phyloP scores from a whole-genome alignment of 2,888 invertebrate species.

The Eupithecia dodoneata region DNA sequence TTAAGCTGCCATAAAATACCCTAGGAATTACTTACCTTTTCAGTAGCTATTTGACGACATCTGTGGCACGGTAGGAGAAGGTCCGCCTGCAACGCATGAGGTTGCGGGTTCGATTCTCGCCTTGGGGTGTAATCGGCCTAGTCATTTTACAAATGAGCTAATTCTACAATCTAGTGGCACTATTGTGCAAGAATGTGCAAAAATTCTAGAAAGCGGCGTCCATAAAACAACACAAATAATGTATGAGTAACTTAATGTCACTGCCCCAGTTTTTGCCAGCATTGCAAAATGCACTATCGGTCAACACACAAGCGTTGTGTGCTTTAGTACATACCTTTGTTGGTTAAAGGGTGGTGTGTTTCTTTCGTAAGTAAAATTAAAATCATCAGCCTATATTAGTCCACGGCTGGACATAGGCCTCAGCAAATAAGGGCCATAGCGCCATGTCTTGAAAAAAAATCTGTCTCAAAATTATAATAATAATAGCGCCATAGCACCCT shows the following conservation, averaged over 20 bases:
- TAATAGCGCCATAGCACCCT: too few relatives aligned
- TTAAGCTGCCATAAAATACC: not conserved
- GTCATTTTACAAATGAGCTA: too few relatives aligned
- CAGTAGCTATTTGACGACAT: not conserved
- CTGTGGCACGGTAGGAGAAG: too few relatives aligned
- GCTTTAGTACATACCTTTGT: not conserved
- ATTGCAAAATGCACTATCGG: conserved; percentile 35
- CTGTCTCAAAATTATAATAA: too few relatives aligned
- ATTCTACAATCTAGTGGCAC: too few relatives aligned
- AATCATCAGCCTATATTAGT: too few relatives aligned
- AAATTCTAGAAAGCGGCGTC: not conserved
- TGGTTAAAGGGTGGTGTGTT: not conserved
- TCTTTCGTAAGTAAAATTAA: not conserved
- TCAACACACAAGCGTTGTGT: conserved; percentile 11
- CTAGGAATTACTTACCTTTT: not conserved
- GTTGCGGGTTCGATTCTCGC: too few relatives aligned
- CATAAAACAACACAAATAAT: not conserved
- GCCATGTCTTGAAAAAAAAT: too few relatives aligned
- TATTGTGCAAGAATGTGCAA: not conserved
- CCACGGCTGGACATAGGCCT: too few relatives aligned
- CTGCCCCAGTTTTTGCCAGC: conserved; percentile 22
- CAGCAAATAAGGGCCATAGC: too few relatives aligned
- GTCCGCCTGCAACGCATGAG: too few relatives aligned
- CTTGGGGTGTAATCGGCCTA: too few relatives aligned
- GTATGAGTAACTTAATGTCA: conserved; percentile 4